Base-by-base conservation (phyloP, 2,113 vertebrate species). In the Prinia subflava region DNA sequence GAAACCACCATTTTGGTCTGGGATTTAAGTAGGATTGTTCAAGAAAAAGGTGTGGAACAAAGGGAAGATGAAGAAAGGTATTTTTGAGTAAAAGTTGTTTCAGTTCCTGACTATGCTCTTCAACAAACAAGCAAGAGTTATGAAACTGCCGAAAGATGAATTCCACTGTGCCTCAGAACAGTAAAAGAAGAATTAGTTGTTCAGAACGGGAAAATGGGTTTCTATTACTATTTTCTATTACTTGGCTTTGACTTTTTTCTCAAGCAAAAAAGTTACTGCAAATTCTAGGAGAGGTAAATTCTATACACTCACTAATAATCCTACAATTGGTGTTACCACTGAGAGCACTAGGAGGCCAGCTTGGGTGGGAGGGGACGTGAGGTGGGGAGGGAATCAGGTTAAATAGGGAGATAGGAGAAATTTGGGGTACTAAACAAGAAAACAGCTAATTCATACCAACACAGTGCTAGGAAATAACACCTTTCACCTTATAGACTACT, bases 311-410 rank as follows among this genome's bases (percentile, higher is more conserved):
- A 46, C 13, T 25, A 74, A 44, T 15, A 15, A 65, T 60, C 13
- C 35, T 35, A 31, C 14, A 57, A 20, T 1, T 70, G 21, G 6
- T 76, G n/a, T 57, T 91, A 62, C 42, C 25, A 62, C 33, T 25
- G 42, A 83, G 4, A 60, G 23, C 18, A 69, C 3, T 1, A 6
- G 12, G 31, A 73, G 10, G 5, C 13, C 39, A 69, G 30, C 14
- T 44, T 39, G 12, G 2, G 5, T 1, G 1, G 7, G 2, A 21
- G 5, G 2, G 13, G 24, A 27, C 8, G 8, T 21, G 44, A 27
- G 7, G 1, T 25, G 16, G 5, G 6, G n/a, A 33, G 9, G 17
- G 4, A 31, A 62, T 12, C 2, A 19, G 4, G 5, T 15, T 30
- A 21, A 53, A 50, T 1, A 56, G 23, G 2, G 3, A 60, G 9